Evolutionary conservation across 2,113 vertebrate species (phyloP).

Genomic region (Percopsis transmontana): DNA sequence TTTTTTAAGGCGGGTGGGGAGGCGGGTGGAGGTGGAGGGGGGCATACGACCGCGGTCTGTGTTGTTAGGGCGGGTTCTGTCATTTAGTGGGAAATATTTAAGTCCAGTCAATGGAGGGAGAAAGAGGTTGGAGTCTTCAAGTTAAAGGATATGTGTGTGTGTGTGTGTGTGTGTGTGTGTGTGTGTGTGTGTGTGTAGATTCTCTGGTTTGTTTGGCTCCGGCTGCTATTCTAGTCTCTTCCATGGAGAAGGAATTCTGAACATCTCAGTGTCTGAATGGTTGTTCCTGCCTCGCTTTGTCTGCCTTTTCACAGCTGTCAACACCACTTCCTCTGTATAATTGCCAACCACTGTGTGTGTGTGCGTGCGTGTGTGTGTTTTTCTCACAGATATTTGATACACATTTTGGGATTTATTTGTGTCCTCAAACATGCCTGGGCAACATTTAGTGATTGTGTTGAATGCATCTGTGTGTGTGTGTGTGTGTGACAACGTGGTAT

Average conservation of each 20-base stretch:
- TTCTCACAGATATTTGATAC: background rate
- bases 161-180: too few species aligned
- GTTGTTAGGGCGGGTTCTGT: too few species aligned
- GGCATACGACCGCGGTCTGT: too few species aligned
- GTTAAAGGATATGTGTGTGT: background rate
- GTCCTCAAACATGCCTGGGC: background rate
- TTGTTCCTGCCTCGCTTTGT: constrained; percentile 41
- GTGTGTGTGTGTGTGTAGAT: constrained; percentile 4
- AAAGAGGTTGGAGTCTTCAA: background rate
- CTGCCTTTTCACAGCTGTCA: constrained; percentile 54
- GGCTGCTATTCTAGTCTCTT: constrained; percentile 44
- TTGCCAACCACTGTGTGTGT: constrained; percentile 17
- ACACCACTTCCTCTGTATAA: constrained; percentile 37
- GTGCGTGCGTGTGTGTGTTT: constrained; percentile 7
- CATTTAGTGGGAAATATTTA: constrained; percentile 20
- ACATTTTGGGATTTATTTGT: background rate
- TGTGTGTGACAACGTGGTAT: background rate
- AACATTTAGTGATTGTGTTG: background rate
- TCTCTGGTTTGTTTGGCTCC: constrained; percentile 33
- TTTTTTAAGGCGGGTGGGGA: background rate
- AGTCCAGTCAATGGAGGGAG: constrained; percentile 33
- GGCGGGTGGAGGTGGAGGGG: background rate
- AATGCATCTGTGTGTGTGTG: constrained; percentile 11
- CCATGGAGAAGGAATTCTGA: constrained; percentile 46
- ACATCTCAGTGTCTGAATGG: constrained; percentile 43